These are phyloP conservation scores for Ceyx erithaca DNA, from an alignment of 2,797 vertebrate genomes.

Conservation along the genomic window DNA sequence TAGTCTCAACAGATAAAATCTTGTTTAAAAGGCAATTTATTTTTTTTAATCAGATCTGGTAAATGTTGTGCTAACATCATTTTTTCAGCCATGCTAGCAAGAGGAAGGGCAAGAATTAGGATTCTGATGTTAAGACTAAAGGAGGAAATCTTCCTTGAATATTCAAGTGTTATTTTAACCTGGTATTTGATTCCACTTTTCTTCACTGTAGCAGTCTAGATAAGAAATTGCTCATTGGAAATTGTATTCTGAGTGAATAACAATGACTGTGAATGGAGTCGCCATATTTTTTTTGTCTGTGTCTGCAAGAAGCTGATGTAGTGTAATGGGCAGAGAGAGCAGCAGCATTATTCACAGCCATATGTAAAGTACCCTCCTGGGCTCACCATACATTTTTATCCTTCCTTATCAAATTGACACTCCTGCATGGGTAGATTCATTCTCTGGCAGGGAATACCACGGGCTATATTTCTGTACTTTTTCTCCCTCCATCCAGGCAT, in stretches of 20 bases:
- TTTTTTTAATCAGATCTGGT: background rate
- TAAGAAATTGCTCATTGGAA: background rate
- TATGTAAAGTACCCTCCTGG: constrained; percentile 61
- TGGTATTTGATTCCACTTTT: background rate
- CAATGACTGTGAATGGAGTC: background rate
- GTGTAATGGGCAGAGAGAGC: constrained; percentile 6
- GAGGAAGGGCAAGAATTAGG: background rate
- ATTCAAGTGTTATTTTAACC: background rate
- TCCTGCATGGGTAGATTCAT: constrained; percentile 56
- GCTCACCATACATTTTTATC: constrained; percentile 53
- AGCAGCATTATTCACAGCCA: constrained; percentile 49
- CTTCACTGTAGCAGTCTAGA: background rate
- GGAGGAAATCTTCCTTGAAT: background rate
- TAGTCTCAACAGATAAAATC: background rate
- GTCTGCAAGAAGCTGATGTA: constrained; percentile 24
- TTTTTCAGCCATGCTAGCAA: background rate
- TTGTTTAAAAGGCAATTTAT: background rate
- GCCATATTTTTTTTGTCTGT: background rate
- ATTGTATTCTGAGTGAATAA: background rate
- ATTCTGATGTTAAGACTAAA: background rate
- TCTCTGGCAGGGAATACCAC: constrained; percentile 52
- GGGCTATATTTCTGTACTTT: constrained; percentile 59
- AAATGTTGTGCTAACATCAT: background rate
- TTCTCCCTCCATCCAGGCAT: constrained; percentile 28
- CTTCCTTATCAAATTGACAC: constrained; percentile 69